Base-by-base conservation (phyloP, 92 coral and sea anemone species). In the Actinostola sp. region DNA sequence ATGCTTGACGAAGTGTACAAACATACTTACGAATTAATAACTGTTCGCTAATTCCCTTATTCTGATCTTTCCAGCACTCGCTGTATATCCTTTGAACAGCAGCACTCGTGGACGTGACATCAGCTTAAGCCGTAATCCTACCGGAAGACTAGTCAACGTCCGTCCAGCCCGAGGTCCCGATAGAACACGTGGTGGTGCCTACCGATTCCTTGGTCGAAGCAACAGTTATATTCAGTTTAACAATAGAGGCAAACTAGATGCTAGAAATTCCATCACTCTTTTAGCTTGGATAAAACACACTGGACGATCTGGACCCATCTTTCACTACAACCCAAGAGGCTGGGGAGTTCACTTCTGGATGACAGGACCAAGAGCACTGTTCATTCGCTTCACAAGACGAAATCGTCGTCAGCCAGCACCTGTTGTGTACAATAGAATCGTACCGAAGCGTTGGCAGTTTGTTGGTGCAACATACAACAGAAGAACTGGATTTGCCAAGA, bases 271-370 rank as follows among this genome's bases (percentile, higher is more conserved):
- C 14, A 77, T 88, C 59, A 88, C 97, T 45, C 67, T 92, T 20
- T 42, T 92, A 32, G 89, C 88, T 14, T 88, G 93, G 82, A 78
- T 92, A 53, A 72, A 76, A 70, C 89, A 76, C 69, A 67, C 75
- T 60, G 97, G 97, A 9, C 58, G 63, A 34, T 58, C 73, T 0
- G 97, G 97, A 25, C 97, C 97, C 23, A 88, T 91, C 64, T 80
- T 91, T 45, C 83, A 91, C 73, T 87, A 82, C 71, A 67, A 70
- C 53, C 81, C 88, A 32, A 72, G 72, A 27, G 71, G 83, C 54
- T 73, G 86, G 81, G 86, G 81, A 21, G 86, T 81, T 0, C 81
- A 81, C 26, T 73, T 81, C 43, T 81, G 81, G 86, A 81, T 81
- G 86, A 48, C 74, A 13, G 13, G 68, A 12, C 86, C 75, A 19